Evolutionary conservation across 2,113 vertebrate genomes (phyloP).

Genomic region (Aix galericulata): DNA sequence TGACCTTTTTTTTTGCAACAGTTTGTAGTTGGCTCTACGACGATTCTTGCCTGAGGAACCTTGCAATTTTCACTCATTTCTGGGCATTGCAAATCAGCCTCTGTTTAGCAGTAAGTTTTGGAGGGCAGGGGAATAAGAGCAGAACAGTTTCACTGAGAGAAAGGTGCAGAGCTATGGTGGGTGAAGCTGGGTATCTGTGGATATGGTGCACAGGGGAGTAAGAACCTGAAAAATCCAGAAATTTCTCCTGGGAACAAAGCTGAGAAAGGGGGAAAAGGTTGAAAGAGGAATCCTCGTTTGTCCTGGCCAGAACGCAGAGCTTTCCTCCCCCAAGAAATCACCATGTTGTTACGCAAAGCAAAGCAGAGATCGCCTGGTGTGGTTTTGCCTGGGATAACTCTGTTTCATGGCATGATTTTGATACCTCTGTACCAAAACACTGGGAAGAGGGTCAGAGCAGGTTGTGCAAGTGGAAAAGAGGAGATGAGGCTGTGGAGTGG

Average conservation of each 20-base stretch:
- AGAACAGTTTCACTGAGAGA: background rate
- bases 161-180: background rate
- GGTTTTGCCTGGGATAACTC: background rate
- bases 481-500: background rate
- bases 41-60: background rate
- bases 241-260: background rate
- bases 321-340: background rate
- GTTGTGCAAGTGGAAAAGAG: background rate
- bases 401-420: fast-evolving
- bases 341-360: fast-evolving
- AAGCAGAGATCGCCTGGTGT: background rate
- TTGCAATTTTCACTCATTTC: background rate
- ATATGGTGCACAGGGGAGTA: background rate
- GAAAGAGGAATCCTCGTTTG: background rate
- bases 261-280: background rate
- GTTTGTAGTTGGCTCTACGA: background rate
- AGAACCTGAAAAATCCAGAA: background rate
- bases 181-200: background rate
- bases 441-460: background rate
- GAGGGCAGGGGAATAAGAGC: background rate
- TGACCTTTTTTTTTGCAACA: background rate
- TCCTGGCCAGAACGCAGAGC: background rate
- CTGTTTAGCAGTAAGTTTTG: background rate
- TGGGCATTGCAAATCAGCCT: background rate
- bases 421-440: background rate